phyloP scores from a whole-genome alignment of 2,113 vertebrate species.

The Phodopus roborovskii region DNA sequence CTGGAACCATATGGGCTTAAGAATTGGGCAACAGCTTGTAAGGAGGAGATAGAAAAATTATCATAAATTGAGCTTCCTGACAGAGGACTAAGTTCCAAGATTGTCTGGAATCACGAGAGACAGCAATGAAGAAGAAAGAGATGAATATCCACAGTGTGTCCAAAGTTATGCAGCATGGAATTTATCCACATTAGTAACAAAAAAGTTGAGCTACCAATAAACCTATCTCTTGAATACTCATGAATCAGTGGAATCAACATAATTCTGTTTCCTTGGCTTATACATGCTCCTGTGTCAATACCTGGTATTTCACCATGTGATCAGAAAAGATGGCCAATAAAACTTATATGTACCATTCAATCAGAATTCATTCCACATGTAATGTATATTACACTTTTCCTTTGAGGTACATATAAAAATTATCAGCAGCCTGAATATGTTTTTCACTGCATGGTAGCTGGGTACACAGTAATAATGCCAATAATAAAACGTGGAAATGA shows the following conservation, averaged over 20 bases:
- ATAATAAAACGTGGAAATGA: neutral
- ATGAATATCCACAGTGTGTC: neutral
- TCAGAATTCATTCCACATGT: neutral
- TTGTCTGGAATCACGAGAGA: neutral
- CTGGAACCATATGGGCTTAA: constrained; percentile 53
- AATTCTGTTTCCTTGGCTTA: neutral
- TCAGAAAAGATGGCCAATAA: neutral
- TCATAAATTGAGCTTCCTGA: constrained; percentile 11
- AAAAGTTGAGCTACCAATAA: neutral
- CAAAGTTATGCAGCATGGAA: neutral
- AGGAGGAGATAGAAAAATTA: constrained; percentile 42
- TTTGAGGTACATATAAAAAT: neutral
- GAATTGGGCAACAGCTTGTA: constrained; percentile 42
- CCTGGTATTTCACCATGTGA: neutral
- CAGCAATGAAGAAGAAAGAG: neutral
- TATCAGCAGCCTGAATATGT: neutral
- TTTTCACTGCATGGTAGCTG: neutral
- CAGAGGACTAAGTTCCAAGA: constrained; percentile 11
- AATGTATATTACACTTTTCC: neutral
- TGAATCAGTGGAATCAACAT: neutral
- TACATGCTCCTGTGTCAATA: neutral
- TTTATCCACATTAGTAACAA: neutral
- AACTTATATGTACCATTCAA: neutral
- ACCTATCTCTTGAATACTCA: neutral
- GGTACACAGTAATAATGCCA: neutral